Base-by-base conservation (phyloP, 1,140 invertebrate species). In the Chelonus insularis region DNA sequence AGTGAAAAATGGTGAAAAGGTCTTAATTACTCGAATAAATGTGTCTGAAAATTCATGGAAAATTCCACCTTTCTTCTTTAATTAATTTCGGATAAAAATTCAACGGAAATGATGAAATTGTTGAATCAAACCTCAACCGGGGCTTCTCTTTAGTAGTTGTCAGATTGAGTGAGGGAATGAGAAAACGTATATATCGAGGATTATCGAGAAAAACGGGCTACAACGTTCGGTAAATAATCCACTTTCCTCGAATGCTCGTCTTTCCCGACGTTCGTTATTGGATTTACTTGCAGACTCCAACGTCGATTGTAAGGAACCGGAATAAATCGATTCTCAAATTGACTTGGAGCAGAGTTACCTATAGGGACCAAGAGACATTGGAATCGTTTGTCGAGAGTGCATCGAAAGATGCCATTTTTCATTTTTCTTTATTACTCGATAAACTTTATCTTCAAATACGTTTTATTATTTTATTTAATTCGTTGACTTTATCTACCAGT, bases 321-420 rank as follows among this genome's bases (percentile, higher is more conserved):
- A 59, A 58, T 58, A 39, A 58, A 59, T 59, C 45, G 47, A 59
- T 59, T 59, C 18, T 4, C n/a, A 32, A 59, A 59, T 59, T 59
- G 57, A 59, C 32, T 59, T 23, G 55, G 29, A 43, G 39, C 32
- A 11, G 3, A 58, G 25, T 7, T 32, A 4, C 25, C 25, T 7
- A 29, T 29, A 29, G 48, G 21, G 16, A 50, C 47, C 47, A 7
- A 25, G 23, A 50, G 12, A 23, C 21, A 36, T 32, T n/a, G n/a
- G n/a, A n/a, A n/a, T n/a, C n/a, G n/a, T n/a, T n/a, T n/a, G n/a
- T n/a, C n/a, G n/a, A n/a, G n/a, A n/a, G n/a, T n/a, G n/a, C n/a
- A n/a, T n/a, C n/a, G n/a, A n/a, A n/a, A n/a, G n/a, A n/a, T n/a
- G n/a, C n/a, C n/a, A n/a, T n/a, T n/a, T n/a, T n/a, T n/a, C n/a